phyloP scores from a whole-genome alignment of 2,888 invertebrate species.

The Brenthis ino region DNA sequence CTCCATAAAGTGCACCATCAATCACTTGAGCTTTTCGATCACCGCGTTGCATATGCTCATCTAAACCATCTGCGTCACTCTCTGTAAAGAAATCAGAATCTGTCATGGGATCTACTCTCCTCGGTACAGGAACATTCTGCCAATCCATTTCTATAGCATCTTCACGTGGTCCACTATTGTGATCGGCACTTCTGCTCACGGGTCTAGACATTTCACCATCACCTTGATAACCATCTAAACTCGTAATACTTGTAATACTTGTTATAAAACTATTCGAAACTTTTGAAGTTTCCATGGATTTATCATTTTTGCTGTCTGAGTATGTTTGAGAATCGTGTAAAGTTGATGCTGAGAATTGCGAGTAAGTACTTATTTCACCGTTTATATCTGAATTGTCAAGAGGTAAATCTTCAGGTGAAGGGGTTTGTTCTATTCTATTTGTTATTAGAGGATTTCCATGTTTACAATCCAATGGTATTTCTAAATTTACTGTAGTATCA shows the following conservation, averaged over 20 bases:
- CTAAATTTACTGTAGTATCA: slow-evolving; percentile 80
- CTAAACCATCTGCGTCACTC: slow-evolving; percentile 93
- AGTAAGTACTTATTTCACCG: slow-evolving; percentile 82
- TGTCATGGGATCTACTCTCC: slow-evolving; percentile 92
- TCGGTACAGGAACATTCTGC: slow-evolving; percentile 84
- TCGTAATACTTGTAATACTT: slow-evolving; percentile 94
- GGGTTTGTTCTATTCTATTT: slow-evolving; percentile 88
- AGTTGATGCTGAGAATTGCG: slow-evolving; percentile 75
- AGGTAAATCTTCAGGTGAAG: slow-evolving; percentile 92
- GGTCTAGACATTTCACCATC: slow-evolving; percentile 95
- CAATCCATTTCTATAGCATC: slow-evolving; percentile 81
- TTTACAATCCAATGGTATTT: slow-evolving; percentile 77
- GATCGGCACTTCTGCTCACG: slow-evolving; percentile 90
- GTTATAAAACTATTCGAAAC: slow-evolving; percentile 90
- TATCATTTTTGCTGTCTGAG: slow-evolving; percentile 83
- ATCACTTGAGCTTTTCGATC: slow-evolving; percentile 92
- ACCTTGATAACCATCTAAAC: slow-evolving; percentile 96
- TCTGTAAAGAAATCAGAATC: slow-evolving; percentile 96
- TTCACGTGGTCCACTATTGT: slow-evolving; percentile 83
- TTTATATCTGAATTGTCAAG: slow-evolving; percentile 87
- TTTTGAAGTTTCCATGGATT: slow-evolving; percentile 84
- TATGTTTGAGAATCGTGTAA: slow-evolving; percentile 81
- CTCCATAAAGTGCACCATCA: slow-evolving; percentile 94
- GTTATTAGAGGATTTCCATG: slow-evolving; percentile 64
- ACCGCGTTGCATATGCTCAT: slow-evolving; percentile 86